Evolutionary conservation across 2,888 invertebrate genomes (phyloP).

Genomic region (Carpatolechia fugitivella): DNA sequence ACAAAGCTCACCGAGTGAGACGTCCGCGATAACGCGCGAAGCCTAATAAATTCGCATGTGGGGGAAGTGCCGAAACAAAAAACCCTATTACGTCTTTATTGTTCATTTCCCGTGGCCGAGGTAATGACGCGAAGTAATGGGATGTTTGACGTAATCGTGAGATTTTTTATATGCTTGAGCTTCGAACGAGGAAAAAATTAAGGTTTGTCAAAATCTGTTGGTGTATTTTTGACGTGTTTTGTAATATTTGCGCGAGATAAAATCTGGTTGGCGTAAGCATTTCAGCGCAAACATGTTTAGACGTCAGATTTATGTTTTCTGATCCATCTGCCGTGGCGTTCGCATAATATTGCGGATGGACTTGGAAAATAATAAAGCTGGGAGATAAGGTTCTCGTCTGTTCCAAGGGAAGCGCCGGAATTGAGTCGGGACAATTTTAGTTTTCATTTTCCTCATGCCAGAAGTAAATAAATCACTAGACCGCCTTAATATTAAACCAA

Average conservation of each 20-base stretch:
- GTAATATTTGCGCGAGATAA: constrained; percentile 28
- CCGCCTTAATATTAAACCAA: neutral
- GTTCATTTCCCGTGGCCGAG: constrained; percentile 11
- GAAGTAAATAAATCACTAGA: constrained; percentile 50
- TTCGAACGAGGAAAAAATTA: neutral
- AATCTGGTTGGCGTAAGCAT: constrained; percentile 35
- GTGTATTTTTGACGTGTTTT: constrained; percentile 15
- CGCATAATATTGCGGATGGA: constrained; percentile 71
- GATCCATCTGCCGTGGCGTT: constrained; percentile 68
- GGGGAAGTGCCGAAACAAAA: constrained; percentile 54
- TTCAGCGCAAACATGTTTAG: constrained; percentile 68
- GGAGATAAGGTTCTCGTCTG: constrained; percentile 67
- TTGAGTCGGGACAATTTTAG: constrained; percentile 65
- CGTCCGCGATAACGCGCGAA: constrained; percentile 63
- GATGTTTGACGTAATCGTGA: constrained; percentile 3
- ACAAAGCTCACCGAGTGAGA: constrained; percentile 65
- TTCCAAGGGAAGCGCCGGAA: constrained; percentile 53
- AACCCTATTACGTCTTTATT: constrained; percentile 44
- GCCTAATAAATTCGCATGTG: constrained; percentile 66
- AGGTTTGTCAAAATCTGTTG: neutral
- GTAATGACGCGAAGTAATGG: constrained; percentile 13
- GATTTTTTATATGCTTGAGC: constrained; percentile 1
- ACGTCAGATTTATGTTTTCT: constrained; percentile 72
- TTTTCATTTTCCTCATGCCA: constrained; percentile 61
- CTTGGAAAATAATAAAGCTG: constrained; percentile 70